These are phyloP conservation scores for Drosophila biarmipes DNA, from an alignment of 1,140 invertebrate genomes.

Conservation along the genomic window DNA sequence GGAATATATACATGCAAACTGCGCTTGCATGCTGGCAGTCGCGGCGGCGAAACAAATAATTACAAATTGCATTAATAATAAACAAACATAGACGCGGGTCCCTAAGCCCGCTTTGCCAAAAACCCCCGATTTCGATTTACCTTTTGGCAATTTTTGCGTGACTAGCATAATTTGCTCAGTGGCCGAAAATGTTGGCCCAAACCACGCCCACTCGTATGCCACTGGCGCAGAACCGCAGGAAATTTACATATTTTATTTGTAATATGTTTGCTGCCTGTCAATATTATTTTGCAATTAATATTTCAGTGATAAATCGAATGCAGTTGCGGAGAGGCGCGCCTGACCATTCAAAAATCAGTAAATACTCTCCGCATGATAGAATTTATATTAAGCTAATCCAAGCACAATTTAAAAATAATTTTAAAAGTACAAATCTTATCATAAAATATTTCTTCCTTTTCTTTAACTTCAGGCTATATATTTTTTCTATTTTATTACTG, in stretches of 20 bases:
- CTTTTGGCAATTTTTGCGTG: slow-evolving; percentile 42
- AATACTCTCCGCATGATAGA: not conserved
- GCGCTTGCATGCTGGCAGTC: slow-evolving; percentile 8
- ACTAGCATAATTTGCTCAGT: slow-evolving; percentile 38
- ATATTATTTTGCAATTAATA: slow-evolving; percentile 81
- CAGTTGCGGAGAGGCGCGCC: not conserved
- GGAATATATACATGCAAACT: not conserved
- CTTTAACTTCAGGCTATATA: too few species aligned
- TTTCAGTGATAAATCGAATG: slow-evolving; percentile 47
- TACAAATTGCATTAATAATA: slow-evolving; percentile 70
- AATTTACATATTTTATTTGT: slow-evolving; percentile 66
- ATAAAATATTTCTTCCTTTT: too few species aligned
- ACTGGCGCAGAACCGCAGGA: slow-evolving; percentile 8
- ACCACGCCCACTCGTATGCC: slow-evolving; percentile 12
- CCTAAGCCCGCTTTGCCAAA: slow-evolving; percentile 16
- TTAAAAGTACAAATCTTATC: too few species aligned
- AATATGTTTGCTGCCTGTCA: slow-evolving; percentile 66
- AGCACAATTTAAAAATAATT: too few species aligned
- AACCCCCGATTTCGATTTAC: slow-evolving; percentile 23
- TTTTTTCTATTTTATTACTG: too few species aligned
- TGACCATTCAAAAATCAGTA: not conserved
- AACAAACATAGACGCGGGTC: slow-evolving; percentile 34
- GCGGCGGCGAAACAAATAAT: slow-evolving; percentile 53
- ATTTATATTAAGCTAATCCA: not conserved
- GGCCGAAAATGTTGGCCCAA: slow-evolving; percentile 16